Conservation (phyloP, 2,888 invertebrate genomes). For the Chelonus formosanus region DNA sequence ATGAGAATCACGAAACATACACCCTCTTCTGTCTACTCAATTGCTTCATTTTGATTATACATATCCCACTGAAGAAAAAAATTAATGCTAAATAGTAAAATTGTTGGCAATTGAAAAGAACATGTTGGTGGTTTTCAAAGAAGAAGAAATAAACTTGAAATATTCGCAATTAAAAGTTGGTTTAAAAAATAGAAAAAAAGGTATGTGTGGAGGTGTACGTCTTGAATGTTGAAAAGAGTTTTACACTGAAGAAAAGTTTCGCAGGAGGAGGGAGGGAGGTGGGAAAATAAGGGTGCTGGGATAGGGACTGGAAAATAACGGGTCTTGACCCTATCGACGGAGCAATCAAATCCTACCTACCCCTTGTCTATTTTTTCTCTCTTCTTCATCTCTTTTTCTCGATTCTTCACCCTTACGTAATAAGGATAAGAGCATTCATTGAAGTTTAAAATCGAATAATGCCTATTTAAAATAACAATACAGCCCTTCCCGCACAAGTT, state of each 20-base stretch:
- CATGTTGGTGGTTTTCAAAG: too few species aligned
- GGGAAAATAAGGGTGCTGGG: constrained; percentile 23
- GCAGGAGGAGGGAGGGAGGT: neutral
- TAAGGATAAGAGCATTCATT: constrained; percentile 55
- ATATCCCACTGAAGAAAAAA: too few species aligned
- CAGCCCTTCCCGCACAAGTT: constrained; percentile 55
- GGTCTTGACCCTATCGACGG: constrained; percentile 60
- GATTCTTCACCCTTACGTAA: too few species aligned
- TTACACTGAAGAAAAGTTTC: constrained; percentile 13
- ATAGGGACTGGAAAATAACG: constrained; percentile 56
- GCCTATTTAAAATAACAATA: constrained; percentile 65
- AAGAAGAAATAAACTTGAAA: too few species aligned
- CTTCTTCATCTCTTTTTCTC: neutral
- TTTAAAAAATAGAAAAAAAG: constrained; percentile 3
- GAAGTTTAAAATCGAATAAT: constrained; percentile 65
- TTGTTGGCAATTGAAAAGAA: too few species aligned
- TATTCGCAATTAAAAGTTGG: too few species aligned
- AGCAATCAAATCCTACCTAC: constrained; percentile 58
- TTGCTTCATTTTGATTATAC: too few species aligned
- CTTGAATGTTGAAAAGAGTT: neutral
- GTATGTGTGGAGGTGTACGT: too few species aligned
- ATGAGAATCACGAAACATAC: too few species aligned
- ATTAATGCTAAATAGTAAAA: too few species aligned
- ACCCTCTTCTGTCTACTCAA: too few species aligned
- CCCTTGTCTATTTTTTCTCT: constrained; percentile 16